Conservation (phyloP, 2,888 invertebrate species). For the Busseola fusca region DNA sequence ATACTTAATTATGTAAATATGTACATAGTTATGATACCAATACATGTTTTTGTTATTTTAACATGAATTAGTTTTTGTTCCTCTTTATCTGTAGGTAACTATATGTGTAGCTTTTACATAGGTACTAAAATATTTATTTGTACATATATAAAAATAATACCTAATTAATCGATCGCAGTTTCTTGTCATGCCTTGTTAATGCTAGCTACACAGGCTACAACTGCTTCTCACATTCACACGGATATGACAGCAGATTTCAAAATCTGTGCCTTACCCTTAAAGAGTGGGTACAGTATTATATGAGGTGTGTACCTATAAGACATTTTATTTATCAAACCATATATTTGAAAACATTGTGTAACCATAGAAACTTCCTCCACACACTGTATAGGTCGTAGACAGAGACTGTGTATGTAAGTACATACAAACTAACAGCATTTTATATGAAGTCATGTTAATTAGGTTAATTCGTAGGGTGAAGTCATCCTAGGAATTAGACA, state of each 20-base stretch:
- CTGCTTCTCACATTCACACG: not conserved
- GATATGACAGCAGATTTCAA: not conserved
- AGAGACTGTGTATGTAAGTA: no score
- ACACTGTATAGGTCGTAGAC: not conserved
- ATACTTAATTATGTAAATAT: constrained; percentile 24
- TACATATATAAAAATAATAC: not conserved
- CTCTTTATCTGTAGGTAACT: not conserved
- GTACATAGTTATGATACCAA: constrained; percentile 14
- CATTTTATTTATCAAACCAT: not conserved
- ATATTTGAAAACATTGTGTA: not conserved
- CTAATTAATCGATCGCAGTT: not conserved
- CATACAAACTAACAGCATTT: not conserved
- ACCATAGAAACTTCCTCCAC: constrained; percentile 35
- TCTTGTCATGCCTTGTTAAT: not conserved
- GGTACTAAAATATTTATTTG: not conserved
- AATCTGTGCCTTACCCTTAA: no score
- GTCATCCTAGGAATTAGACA: constrained; percentile 19
- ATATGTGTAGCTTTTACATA: not conserved
- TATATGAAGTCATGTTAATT: constrained; percentile 17
- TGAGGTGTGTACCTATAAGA: not conserved
- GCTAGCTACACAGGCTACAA: not conserved
- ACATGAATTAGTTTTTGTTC: constrained; percentile 10
- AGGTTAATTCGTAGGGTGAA: constrained; percentile 16
- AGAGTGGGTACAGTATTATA: no score
- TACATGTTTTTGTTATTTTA: constrained; percentile 32